Conservation (phyloP, 2,113 vertebrate species). For the Orthonyx spaldingii region DNA sequence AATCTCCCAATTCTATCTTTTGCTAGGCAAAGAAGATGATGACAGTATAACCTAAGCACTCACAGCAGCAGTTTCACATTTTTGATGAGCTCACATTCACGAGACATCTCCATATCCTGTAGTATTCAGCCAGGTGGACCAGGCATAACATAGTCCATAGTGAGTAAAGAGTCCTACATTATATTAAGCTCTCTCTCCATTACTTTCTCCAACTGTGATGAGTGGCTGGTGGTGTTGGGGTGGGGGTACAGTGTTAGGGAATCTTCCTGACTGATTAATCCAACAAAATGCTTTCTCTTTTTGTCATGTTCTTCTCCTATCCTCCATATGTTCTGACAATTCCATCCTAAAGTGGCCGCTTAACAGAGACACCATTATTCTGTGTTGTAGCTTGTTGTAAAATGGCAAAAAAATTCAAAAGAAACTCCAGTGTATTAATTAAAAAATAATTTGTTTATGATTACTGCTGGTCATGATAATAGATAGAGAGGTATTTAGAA, state of each 20-base stretch:
- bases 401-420: neutral
- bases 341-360: neutral
- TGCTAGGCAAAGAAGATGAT: conserved; percentile 9
- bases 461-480: neutral
- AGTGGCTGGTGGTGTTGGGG: neutral
- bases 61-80: conserved; percentile 22
- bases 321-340: neutral
- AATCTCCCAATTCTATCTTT: neutral
- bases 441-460: neutral
- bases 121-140: conserved; percentile 12
- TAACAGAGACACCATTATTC: neutral
- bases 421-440: neutral
- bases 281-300: neutral
- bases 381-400: neutral
- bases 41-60: neutral
- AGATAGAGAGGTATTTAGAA: neutral
- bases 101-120: neutral
- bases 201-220: neutral
- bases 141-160: neutral
- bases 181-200: neutral
- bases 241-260: neutral
- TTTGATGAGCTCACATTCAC: conserved; percentile 21
- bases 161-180: neutral
- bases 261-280: neutral
- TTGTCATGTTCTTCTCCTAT: neutral